Evolutionary conservation across 1,140 invertebrate genomes (phyloP).

Genomic region (Bicyclus anynana): DNA sequence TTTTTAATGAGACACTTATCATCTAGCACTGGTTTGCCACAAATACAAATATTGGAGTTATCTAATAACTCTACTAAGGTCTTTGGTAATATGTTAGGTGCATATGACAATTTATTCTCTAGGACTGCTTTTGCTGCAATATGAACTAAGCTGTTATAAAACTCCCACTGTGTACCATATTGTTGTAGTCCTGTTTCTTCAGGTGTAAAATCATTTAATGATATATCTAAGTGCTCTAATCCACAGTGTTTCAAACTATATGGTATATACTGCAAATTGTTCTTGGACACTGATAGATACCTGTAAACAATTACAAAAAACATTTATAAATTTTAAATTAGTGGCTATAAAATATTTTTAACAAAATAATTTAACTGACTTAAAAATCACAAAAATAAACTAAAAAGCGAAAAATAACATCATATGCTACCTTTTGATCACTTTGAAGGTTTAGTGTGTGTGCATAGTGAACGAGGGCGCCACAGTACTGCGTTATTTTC

Average conservation of each 20-base stretch:
- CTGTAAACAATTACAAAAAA: slow-evolving; percentile 45
- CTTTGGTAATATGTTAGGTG: slow-evolving; percentile 78
- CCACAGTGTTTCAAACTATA: slow-evolving; percentile 76
- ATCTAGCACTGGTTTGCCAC: slow-evolving; percentile 79
- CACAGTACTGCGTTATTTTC: too few species aligned
- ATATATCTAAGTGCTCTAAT: slow-evolving; percentile 78
- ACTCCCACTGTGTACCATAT: slow-evolving; percentile 61
- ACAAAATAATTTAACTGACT: too few species aligned
- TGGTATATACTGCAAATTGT: slow-evolving; percentile 76
- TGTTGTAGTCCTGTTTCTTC: slow-evolving; percentile 44
- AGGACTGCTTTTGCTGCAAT: slow-evolving; percentile 54
- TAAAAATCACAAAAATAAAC: too few species aligned
- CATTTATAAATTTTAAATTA: neutral
- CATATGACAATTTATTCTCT: slow-evolving; percentile 74
- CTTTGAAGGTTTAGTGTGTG: too few species aligned
- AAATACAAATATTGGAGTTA: slow-evolving; percentile 79
- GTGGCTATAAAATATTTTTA: neutral
- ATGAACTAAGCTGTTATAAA: slow-evolving; percentile 53
- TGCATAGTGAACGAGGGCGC: neutral
- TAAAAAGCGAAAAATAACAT: too few species aligned
- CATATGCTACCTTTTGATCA: too few species aligned
- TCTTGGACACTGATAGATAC: slow-evolving; percentile 74
- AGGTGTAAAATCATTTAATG: slow-evolving; percentile 72
- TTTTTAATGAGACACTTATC: slow-evolving; percentile 56
- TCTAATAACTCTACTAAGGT: slow-evolving; percentile 80